These are phyloP conservation scores for Chaetops frenatus DNA, from an alignment of 2,113 vertebrate genomes.

Conservation along the genomic window DNA sequence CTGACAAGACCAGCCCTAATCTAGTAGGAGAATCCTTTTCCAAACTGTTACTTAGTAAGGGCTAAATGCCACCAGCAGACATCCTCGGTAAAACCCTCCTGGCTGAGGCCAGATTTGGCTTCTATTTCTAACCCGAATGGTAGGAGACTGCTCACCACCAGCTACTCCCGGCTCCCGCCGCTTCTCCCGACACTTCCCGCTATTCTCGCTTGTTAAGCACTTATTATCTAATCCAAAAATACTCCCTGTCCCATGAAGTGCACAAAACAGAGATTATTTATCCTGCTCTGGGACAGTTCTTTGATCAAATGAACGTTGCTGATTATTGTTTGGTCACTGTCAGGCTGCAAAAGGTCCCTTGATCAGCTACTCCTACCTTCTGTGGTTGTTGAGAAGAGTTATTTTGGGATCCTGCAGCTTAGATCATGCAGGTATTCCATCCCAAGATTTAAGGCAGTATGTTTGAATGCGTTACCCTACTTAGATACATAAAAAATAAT, in stretches of 20 bases:
- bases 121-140: not conserved
- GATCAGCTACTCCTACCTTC: not conserved
- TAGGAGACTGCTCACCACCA: not conserved
- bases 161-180: not conserved
- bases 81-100: constrained; percentile 6
- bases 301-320: not conserved
- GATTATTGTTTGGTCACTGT: not conserved
- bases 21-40: constrained; percentile 40
- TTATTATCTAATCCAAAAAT: constrained; percentile 40
- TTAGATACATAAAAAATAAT: constrained; percentile 62
- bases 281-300: not conserved
- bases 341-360: not conserved
- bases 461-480: constrained; percentile 25
- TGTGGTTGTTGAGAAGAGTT: not conserved
- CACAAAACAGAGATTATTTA: not conserved
- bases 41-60: constrained; percentile 40
- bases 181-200: not conserved
- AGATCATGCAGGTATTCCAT: constrained; percentile 5
- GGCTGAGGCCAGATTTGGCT: constrained; percentile 18
- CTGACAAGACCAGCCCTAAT: constrained; percentile 46
- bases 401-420: not conserved
- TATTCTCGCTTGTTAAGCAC: constrained; percentile 33
- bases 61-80: constrained; percentile 46
- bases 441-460: not conserved
- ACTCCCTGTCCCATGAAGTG: constrained; percentile 9